Percentiles rank a stretch among this genome's conserved stretches.
Conservation (phyloP, 2,797 vertebrate genomes). For the Tinamus major region DNA sequence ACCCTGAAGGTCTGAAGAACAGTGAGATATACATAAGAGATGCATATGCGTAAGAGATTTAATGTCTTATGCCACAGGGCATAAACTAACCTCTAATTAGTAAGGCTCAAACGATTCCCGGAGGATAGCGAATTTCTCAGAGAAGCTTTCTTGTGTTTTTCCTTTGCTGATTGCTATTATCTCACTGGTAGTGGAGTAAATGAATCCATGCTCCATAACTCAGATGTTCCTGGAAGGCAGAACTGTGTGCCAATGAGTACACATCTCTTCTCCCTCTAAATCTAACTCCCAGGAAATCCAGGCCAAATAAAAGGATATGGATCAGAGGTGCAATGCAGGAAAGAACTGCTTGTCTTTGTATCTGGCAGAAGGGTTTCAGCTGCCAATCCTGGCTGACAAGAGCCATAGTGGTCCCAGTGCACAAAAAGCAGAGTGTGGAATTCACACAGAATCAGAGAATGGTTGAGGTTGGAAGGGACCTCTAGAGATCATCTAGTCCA, state of each 20-base stretch:
- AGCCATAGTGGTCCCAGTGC: not conserved
- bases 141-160: conserved; percentile 23
- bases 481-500: too few species aligned
- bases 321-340: not conserved
- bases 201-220: not conserved
- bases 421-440: not conserved
- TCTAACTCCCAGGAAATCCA: not conserved
- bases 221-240: conserved; percentile 39
- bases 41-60: conserved; percentile 57
- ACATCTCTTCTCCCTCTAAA: not conserved
- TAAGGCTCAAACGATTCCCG: conserved; percentile 46
- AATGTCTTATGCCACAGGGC: conserved; percentile 27
- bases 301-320: conserved; percentile 2
- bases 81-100: conserved; percentile 58
- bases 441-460: too few species aligned
- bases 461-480: too few species aligned
- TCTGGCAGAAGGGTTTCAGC: not conserved
- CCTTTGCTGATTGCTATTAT: conserved; percentile 1
- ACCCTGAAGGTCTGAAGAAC: conserved; percentile 2
- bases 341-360: not conserved
- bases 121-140: conserved; percentile 11
- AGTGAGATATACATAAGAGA: conserved; percentile 8
- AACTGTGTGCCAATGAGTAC: not conserved
- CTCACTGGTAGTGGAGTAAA: not conserved
- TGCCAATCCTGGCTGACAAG: not conserved